Evolutionary conservation across 2,888 invertebrate genomes (phyloP).

Genomic region (Pedicia rivosa): DNA sequence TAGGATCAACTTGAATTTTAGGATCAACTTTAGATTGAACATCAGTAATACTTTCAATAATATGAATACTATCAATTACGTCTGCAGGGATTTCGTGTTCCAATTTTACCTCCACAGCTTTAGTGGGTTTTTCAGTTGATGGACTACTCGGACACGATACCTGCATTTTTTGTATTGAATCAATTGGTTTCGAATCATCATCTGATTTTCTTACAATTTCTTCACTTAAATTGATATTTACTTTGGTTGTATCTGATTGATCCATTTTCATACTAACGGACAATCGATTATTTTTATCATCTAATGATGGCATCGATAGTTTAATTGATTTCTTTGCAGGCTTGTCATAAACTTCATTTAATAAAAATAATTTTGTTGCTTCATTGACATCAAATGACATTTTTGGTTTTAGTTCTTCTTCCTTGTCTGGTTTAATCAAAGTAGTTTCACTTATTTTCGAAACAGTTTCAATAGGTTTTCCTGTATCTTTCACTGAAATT

Average conservation of each 20-base stretch:
- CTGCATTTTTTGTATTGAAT: background rate
- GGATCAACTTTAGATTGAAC: too few species aligned
- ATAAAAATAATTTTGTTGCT: slow-evolving; percentile 23
- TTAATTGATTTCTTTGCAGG: slow-evolving; percentile 19
- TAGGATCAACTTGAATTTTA: too few species aligned
- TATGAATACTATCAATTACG: too few species aligned
- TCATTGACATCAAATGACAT: background rate
- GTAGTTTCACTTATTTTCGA: background rate
- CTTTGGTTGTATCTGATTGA: slow-evolving; percentile 16
- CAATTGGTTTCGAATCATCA: background rate
- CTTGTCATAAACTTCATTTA: slow-evolving; percentile 19
- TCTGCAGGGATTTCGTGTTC: too few species aligned
- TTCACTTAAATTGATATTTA: slow-evolving; percentile 26
- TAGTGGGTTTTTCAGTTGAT: too few species aligned
- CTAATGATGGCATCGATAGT: slow-evolving; percentile 29
- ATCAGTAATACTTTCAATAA: too few species aligned
- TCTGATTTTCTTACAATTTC: slow-evolving; percentile 1
- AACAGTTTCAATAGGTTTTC: background rate
- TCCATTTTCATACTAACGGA: slow-evolving; percentile 18
- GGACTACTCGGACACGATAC: background rate
- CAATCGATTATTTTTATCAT: slow-evolving; percentile 21
- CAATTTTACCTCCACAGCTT: too few species aligned
- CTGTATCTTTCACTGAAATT: background rate
- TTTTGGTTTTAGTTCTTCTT: background rate
- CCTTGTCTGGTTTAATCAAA: background rate